Evolutionary conservation across 2,113 vertebrate genomes (phyloP).

Genomic region (Myrmecobius fasciatus): DNA sequence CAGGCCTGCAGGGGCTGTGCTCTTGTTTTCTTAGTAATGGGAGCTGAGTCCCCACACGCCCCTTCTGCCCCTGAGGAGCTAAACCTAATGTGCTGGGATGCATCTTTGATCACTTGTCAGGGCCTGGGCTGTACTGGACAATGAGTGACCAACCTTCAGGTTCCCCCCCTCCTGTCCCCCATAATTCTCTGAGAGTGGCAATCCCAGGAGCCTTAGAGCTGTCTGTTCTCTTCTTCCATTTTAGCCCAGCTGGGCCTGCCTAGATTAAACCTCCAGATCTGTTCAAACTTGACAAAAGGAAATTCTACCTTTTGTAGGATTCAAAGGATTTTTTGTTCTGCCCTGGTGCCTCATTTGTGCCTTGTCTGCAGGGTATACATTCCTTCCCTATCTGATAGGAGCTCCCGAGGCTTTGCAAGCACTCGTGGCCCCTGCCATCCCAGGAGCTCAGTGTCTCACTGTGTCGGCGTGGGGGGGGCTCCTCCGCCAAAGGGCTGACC

Average conservation of each 20-base stretch:
- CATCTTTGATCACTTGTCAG: constrained; percentile 34
- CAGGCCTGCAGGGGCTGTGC: neutral
- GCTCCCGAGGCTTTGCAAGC: constrained; percentile 55
- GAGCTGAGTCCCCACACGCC: constrained; percentile 3
- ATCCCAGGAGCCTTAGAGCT: neutral
- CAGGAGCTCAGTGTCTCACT: constrained; percentile 48
- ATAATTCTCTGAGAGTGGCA: neutral
- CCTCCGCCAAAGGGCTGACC: neutral
- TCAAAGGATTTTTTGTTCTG: constrained; percentile 60
- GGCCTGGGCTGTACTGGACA: neutral
- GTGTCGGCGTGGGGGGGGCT: neutral
- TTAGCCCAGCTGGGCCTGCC: constrained; percentile 59
- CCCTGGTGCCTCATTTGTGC: constrained; percentile 64
- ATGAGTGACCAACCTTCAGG: neutral
- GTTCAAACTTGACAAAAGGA: constrained; percentile 74
- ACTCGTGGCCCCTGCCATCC: constrained; percentile 49
- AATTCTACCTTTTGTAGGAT: constrained; percentile 69
- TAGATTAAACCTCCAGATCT: constrained; percentile 67
- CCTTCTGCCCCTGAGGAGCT: constrained; percentile 33
- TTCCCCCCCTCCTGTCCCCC: neutral
- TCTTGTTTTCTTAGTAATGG: constrained; percentile 50
- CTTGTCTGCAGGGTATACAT: constrained; percentile 72
- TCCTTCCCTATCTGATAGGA: constrained; percentile 57
- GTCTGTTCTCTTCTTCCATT: constrained; percentile 56
- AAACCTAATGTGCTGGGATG: constrained; percentile 32